Evolutionary conservation across 2,797 vertebrate genomes (phyloP).

Genomic region (Agapornis canus): DNA sequence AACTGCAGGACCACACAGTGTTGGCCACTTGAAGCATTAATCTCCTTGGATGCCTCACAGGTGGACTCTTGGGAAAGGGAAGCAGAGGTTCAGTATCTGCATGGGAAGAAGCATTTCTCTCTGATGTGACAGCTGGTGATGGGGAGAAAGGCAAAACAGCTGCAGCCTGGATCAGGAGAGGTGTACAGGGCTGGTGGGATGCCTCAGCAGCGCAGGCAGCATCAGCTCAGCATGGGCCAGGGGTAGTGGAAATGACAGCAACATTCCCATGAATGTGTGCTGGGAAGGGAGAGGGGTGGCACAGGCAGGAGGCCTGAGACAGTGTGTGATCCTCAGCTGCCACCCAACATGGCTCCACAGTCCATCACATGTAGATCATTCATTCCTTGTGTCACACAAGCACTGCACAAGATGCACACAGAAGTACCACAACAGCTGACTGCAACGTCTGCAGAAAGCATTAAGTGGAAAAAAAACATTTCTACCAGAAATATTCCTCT

Average conservation of each 20-base stretch:
- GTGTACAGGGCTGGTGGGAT: neutral
- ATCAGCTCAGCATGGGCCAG: neutral
- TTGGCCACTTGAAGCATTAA: neutral
- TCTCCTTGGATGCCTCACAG: neutral
- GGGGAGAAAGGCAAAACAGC: neutral
- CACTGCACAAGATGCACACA: neutral
- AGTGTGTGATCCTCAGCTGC: fast-evolving
- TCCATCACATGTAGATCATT: fast-evolving
- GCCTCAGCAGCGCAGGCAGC: neutral
- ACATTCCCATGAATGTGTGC: neutral
- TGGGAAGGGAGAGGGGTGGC: neutral
- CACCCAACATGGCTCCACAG: neutral
- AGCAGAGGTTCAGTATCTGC: neutral
- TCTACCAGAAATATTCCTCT: neutral
- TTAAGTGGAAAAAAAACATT: neutral
- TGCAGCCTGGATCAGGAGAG: neutral
- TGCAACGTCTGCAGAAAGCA: neutral
- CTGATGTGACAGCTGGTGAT: neutral
- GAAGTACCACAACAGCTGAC: neutral
- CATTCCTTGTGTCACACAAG: neutral
- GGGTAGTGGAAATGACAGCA: neutral
- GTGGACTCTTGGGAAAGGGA: neutral
- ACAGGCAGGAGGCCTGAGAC: neutral
- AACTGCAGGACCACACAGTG: neutral
- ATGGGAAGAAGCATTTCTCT: neutral